Conservation (phyloP, 35 echinoderm and acorn worm genomes). For the Holothuria glaberrima region DNA sequence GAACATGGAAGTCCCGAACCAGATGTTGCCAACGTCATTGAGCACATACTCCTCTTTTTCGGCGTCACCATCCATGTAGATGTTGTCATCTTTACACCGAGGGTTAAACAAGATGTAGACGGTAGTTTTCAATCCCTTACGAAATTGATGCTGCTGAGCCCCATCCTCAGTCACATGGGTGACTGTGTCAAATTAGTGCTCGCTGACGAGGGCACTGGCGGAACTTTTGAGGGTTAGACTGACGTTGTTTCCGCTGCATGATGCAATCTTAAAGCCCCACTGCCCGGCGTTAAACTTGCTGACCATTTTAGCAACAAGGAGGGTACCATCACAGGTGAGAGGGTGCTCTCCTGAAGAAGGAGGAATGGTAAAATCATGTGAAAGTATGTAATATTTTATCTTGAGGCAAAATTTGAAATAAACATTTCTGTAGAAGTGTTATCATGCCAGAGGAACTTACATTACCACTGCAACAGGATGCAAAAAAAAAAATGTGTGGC, state of each 20-base stretch:
- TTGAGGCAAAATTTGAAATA: neutral
- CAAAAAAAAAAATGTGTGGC: too few relatives aligned
- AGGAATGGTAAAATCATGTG: too few relatives aligned
- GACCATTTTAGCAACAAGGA: neutral
- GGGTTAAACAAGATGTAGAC: slow-evolving; percentile 30
- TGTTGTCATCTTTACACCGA: slow-evolving; percentile 57
- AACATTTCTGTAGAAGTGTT: too few relatives aligned
- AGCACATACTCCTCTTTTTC: slow-evolving; percentile 84
- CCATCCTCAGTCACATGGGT: slow-evolving; percentile 26
- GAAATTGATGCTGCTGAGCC: neutral
- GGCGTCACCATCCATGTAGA: slow-evolving; percentile 63
- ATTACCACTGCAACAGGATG: too few relatives aligned
- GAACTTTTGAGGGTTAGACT: neutral
- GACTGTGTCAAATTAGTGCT: slow-evolving; percentile 12
- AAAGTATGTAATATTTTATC: too few relatives aligned
- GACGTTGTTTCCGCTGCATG: neutral
- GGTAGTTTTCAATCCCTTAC: neutral
- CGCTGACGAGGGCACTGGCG: neutral
- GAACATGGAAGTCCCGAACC: slow-evolving; percentile 58
- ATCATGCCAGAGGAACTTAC: neutral
- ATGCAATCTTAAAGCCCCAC: slow-evolving; percentile 42
- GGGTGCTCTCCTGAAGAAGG: slow-evolving; percentile 18
- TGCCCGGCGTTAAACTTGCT: neutral
- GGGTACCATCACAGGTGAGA: neutral
- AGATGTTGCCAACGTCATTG: slow-evolving; percentile 68